A percentile compares a stretch with the other conserved stretches of the same genome.
Evolutionary conservation across 2,797 vertebrate genomes (phyloP).

Genomic region (Mormyrops boulengeri): DNA sequence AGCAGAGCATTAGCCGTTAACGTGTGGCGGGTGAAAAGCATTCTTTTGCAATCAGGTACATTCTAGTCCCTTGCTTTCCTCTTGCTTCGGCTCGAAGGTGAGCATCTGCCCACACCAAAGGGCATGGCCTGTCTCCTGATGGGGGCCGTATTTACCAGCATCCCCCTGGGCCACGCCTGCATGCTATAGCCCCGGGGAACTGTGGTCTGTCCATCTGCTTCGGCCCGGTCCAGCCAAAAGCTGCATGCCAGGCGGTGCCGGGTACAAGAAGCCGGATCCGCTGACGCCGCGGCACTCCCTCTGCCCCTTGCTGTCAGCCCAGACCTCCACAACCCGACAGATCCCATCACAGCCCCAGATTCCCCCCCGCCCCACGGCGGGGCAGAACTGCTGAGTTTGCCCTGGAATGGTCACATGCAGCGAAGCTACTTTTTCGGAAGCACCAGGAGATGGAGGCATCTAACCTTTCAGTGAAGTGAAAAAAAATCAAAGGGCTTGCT

Average conservation of each 20-base stretch:
- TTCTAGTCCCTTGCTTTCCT: background rate
- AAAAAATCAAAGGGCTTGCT: background rate
- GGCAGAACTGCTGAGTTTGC: slow-evolving; percentile 25
- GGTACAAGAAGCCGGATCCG: too few species aligned
- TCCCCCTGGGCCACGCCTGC: background rate
- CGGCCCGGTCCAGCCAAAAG: background rate
- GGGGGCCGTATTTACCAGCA: background rate
- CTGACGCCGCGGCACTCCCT: background rate
- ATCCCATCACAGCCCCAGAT: background rate
- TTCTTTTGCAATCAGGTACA: background rate
- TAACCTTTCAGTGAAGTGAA: background rate
- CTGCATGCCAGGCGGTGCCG: background rate
- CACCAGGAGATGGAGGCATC: background rate
- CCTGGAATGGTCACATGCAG: background rate
- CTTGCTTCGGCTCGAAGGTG: background rate
- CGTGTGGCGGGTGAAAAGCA: too few species aligned
- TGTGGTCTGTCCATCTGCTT: background rate
- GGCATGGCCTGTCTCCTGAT: background rate
- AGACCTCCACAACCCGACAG: background rate
- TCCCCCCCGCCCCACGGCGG: background rate
- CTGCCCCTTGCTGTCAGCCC: background rate
- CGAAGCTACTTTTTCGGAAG: background rate
- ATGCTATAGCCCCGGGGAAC: too few species aligned
- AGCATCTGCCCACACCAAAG: slow-evolving; percentile 6
- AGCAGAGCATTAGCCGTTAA: too few species aligned